Evolutionary conservation across 2,113 vertebrate genomes (phyloP).

Genomic region (Tonatia bakeri): DNA sequence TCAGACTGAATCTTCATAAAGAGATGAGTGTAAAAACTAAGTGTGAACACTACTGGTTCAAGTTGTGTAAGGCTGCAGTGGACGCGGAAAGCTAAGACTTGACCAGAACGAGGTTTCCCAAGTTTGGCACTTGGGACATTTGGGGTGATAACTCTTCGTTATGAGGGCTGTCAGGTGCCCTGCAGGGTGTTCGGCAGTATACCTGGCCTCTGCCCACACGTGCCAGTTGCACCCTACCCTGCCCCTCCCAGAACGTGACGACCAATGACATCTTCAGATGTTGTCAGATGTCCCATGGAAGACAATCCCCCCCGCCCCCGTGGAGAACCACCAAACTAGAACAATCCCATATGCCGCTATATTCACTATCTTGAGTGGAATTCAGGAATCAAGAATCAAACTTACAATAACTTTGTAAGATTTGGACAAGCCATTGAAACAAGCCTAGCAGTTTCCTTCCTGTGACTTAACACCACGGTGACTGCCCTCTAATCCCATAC

Average conservation of each 20-base stretch:
- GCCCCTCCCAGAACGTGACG: not conserved
- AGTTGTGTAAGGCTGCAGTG: not conserved
- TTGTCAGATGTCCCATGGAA: not conserved
- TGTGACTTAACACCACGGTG: not conserved
- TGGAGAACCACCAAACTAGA: not conserved
- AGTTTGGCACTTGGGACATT: not conserved
- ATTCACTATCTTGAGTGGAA: not conserved
- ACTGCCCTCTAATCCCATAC: not conserved
- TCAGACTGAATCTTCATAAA: not conserved
- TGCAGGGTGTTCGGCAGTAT: not conserved
- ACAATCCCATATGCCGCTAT: not conserved
- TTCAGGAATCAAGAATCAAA: not conserved
- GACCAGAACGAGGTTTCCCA: not conserved
- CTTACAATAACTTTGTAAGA: not conserved
- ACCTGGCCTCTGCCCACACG: not conserved
- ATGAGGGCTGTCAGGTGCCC: not conserved
- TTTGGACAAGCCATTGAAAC: not conserved
- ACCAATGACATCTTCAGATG: not conserved
- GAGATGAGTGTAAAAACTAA: not conserved
- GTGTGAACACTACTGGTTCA: no score
- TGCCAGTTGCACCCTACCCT: no score
- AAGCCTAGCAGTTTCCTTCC: not conserved
- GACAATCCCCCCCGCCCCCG: not conserved
- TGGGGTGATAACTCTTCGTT: not conserved
- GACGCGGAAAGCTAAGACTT: not conserved